Conservation (phyloP, 1,140 invertebrate species). For the Brachionus asplanchnoidis region DNA sequence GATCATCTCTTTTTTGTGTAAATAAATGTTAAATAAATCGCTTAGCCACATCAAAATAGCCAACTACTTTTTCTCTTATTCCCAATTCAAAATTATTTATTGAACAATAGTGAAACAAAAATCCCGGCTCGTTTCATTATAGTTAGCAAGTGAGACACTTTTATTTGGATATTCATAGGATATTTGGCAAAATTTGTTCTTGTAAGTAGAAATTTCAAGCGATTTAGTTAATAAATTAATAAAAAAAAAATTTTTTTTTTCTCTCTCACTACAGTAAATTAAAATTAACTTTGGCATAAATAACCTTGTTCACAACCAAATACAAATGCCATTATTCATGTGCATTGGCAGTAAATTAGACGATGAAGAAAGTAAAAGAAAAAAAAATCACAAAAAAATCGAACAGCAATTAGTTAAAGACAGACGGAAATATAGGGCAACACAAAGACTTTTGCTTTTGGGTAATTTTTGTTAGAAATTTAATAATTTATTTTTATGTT, state of each 20-base stretch:
- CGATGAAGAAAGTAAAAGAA: slow-evolving; percentile 27
- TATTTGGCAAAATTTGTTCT: no score
- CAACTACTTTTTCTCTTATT: not conserved
- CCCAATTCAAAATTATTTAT: no score
- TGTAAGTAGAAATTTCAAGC: no score
- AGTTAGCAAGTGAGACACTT: no score
- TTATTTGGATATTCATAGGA: no score
- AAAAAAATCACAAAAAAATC: slow-evolving; percentile 40
- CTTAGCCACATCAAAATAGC: not conserved
- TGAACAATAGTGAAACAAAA: no score
- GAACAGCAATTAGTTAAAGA: slow-evolving; percentile 27
- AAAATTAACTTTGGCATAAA: not conserved
- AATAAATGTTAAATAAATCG: not conserved
- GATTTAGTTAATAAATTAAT: not conserved
- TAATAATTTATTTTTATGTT: no score
- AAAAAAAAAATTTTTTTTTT: not conserved
- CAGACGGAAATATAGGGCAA: slow-evolving; percentile 25
- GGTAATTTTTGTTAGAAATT: not conserved
- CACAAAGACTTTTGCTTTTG: slow-evolving; percentile 21
- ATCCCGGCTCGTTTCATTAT: no score
- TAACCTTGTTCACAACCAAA: not conserved
- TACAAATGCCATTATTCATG: slow-evolving; percentile 38
- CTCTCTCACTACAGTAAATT: not conserved
- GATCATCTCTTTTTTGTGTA: not conserved
- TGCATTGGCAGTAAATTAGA: slow-evolving; percentile 23